Base-by-base conservation (phyloP, 2,797 vertebrate species). In the Sebastes oblongus region DNA sequence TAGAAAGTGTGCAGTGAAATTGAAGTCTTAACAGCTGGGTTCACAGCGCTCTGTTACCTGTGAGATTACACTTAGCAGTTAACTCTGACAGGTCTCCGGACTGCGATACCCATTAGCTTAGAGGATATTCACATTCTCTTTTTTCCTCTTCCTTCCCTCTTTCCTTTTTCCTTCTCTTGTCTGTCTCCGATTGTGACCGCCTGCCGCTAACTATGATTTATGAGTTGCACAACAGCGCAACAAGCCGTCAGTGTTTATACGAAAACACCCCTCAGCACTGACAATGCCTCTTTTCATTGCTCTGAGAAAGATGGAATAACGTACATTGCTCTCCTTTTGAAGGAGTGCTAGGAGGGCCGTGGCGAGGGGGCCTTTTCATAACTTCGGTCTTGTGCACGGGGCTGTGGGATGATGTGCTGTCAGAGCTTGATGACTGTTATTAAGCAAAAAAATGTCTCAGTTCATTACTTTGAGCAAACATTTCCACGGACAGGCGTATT, bases 261-360 rank as follows among this genome's bases (percentile, higher is more conserved):
- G 89, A 92, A 92, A 90, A 87, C 76, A 66, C 82, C 82, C 80
- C 83, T 86, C 82, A 30, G 61, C 62, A 18, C 77, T 80, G 86
- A 95, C 94, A 94, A 93, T 88, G 89, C 80, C 59, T 83, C 91
- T 88, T 93, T 94, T 94, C 89, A 91, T 91, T 74, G 72, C 86
- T 73, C 32, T 0, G 50, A 72, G 61, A 85, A 80, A 89, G 77
- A 86, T 68, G 69, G 80, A 85, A 83, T 79, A 66, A 77, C 84
- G 84, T 88, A 82, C 55, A n/a, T 87, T 77, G 65, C 75, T 81
- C 80, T 88, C 22, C 72, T 82, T 84, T 81, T 84, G 79, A 79
- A 87, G 78, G 72, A 72, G 77, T 66, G 80, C 81, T 86, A 76
- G 89, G 87, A 83, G 76, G 86, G 83, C 59, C 8, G 52, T 20